These are phyloP conservation scores for Novumbra hubbsi DNA, from an alignment of 2,797 vertebrate genomes.

Conservation along the genomic window DNA sequence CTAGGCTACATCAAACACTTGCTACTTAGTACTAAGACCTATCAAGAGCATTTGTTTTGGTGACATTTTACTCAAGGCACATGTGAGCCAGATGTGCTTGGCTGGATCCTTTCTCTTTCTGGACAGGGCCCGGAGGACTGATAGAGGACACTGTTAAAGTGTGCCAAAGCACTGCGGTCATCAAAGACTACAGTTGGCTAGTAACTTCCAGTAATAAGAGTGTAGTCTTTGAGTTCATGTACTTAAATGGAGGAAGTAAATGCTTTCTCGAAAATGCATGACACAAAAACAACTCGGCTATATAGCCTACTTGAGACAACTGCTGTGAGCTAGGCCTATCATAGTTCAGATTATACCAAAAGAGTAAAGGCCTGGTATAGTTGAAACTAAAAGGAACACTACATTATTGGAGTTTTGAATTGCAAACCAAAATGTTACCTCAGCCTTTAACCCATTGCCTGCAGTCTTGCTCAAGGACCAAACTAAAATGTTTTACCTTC, in stretches of 20 bases:
- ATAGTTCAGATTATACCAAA: neutral
- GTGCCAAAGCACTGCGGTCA: conserved; percentile 43
- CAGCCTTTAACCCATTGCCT: too few species aligned
- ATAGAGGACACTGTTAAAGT: conserved; percentile 41
- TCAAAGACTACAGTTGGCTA: conserved; percentile 33
- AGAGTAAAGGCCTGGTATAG: neutral
- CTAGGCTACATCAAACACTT: conserved; percentile 28
- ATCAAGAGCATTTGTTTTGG: conserved; percentile 6
- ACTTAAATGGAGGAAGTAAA: conserved; percentile 6
- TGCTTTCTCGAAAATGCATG: conserved; percentile 15
- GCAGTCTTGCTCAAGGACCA: too few species aligned
- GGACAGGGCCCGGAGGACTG: conserved; percentile 37
- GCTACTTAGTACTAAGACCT: neutral
- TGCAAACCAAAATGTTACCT: too few species aligned
- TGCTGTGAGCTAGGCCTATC: neutral
- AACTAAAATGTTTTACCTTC: too few species aligned
- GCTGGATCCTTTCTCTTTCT: conserved; percentile 33
- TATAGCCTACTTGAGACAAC: neutral
- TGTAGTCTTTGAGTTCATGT: conserved; percentile 35
- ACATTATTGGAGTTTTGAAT: too few species aligned
- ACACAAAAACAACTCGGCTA: neutral
- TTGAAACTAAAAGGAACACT: too few species aligned
- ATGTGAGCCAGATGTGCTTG: conserved; percentile 58
- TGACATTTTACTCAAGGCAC: conserved; percentile 33
- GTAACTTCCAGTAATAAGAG: conserved; percentile 43